A percentile compares a stretch with the other conserved stretches of the same genome.
phyloP scores from a whole-genome alignment of 2,797 vertebrate genomes.

The Myripristis jacobus region DNA sequence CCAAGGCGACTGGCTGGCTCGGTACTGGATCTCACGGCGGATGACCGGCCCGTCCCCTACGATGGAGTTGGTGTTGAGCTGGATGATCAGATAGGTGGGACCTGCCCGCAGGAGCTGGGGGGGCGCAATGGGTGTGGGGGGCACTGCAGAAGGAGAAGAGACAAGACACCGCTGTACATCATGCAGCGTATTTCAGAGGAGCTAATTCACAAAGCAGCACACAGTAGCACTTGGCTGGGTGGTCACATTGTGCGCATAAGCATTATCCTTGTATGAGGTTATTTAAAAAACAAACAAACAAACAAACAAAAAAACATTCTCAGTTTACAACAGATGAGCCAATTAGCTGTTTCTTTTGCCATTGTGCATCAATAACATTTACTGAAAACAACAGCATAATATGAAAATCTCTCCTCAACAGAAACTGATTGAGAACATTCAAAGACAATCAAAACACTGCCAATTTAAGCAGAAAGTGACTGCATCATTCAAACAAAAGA shows the following conservation, averaged over 20 bases:
- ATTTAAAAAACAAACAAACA: no score
- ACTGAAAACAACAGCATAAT: not conserved
- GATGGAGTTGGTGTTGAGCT: conserved; percentile 97
- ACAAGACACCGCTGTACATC: not conserved
- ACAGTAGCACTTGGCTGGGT: no score
- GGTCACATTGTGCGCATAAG: no score
- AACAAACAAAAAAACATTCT: conserved; percentile 1
- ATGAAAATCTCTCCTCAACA: conserved; percentile 9
- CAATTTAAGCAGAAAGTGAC: conserved; percentile 10
- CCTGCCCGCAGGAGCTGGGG: conserved; percentile 94
- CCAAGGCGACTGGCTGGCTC: conserved; percentile 92
- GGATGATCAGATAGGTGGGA: conserved; percentile 95
- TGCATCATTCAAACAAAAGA: conserved; percentile 23
- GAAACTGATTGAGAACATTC: not conserved
- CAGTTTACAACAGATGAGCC: not conserved
- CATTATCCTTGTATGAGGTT: no score
- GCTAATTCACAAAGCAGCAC: no score
- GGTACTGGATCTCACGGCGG: conserved; percentile 94
- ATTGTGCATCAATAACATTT: not conserved
- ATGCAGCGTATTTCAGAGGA: not conserved
- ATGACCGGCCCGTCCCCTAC: conserved; percentile 95
- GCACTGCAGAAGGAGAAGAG: conserved; percentile 81
- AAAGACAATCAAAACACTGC: conserved; percentile 16
- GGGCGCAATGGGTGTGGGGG: conserved; percentile 92
- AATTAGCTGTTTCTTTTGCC: not conserved